A percentile compares a stretch with the other conserved stretches of the same genome.
These are phyloP conservation scores for Cephus spinipes DNA, from an alignment of 2,888 invertebrate genomes.

Conservation along the genomic window DNA sequence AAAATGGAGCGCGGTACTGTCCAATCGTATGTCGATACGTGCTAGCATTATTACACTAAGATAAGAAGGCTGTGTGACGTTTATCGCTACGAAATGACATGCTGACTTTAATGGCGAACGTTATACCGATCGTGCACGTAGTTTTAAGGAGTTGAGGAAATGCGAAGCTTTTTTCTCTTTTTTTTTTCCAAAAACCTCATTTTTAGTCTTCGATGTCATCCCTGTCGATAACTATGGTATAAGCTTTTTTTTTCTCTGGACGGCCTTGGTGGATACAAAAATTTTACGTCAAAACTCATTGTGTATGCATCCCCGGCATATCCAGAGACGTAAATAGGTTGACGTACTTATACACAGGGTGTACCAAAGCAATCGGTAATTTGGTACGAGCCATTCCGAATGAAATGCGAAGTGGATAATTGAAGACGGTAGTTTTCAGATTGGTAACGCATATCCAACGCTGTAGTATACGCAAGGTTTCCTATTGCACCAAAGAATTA, in stretches of 20 bases:
- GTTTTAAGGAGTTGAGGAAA: not conserved
- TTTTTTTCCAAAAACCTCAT: not conserved
- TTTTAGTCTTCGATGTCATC: not conserved
- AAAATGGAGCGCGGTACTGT: not conserved
- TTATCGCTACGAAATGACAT: conserved; percentile 26
- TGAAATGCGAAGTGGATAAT: not conserved
- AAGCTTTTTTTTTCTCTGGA: not conserved
- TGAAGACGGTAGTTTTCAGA: not conserved
- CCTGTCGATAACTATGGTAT: not conserved
- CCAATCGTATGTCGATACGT: conserved; percentile 7
- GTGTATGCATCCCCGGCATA: not conserved
- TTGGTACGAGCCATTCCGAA: not conserved
- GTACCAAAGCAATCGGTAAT: not conserved
- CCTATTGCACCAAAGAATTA: not conserved
- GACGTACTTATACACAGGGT: not conserved
- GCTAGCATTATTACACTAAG: conserved; percentile 16
- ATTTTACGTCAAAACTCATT: not conserved
- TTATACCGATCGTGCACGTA: conserved; percentile 16
- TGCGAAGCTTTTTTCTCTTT: not conserved
- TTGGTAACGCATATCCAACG: not conserved
- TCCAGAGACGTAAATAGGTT: not conserved
- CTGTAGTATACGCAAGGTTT: not conserved
- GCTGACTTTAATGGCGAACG: conserved; percentile 35
- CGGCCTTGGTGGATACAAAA: not conserved
- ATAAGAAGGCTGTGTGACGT: conserved; percentile 31